Conservation (phyloP, 1,140 invertebrate genomes). For the Drosophila pallidifrons region DNA sequence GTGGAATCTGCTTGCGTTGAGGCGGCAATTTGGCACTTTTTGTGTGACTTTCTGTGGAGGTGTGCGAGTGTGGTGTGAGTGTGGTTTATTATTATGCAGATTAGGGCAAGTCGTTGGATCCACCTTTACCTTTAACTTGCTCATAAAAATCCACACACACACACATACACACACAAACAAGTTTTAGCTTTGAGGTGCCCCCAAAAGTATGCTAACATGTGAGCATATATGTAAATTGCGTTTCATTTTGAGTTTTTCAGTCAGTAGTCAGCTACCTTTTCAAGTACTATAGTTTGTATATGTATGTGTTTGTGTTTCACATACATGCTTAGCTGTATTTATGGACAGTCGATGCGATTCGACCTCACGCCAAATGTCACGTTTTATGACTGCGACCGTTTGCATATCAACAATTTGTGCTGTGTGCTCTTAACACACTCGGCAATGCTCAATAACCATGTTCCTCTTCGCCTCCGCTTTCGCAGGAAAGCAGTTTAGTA, state of each 20-base stretch:
- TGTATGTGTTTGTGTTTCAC: conserved; percentile 5
- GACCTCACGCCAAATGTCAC: conserved; percentile 74
- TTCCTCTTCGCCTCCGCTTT: background rate
- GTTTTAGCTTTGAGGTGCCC: background rate
- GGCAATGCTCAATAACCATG: conserved; percentile 1
- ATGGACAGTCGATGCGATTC: conserved; percentile 62
- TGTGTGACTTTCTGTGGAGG: conserved; percentile 30
- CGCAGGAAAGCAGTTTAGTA: too few species aligned
- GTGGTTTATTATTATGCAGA: conserved; percentile 82
- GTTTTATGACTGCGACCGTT: conserved; percentile 69
- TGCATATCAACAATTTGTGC: conserved; percentile 68
- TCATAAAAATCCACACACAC: conserved; percentile 61
- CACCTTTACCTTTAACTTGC: conserved; percentile 52
- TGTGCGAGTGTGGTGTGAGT: conserved; percentile 42
- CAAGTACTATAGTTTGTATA: background rate
- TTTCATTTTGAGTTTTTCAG: conserved; percentile 63
- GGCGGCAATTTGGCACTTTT: conserved; percentile 61
- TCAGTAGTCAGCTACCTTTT: conserved; percentile 58
- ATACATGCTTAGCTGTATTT: conserved; percentile 37
- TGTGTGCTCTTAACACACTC: conserved; percentile 6
- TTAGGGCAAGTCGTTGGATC: conserved; percentile 69
- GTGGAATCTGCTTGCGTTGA: conserved; percentile 6
- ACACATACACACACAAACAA: background rate
- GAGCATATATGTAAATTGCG: conserved; percentile 65
- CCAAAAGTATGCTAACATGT: conserved; percentile 5